Base-by-base conservation (phyloP, 2,888 invertebrate genomes). In the Leptinotarsa tumamoca region DNA sequence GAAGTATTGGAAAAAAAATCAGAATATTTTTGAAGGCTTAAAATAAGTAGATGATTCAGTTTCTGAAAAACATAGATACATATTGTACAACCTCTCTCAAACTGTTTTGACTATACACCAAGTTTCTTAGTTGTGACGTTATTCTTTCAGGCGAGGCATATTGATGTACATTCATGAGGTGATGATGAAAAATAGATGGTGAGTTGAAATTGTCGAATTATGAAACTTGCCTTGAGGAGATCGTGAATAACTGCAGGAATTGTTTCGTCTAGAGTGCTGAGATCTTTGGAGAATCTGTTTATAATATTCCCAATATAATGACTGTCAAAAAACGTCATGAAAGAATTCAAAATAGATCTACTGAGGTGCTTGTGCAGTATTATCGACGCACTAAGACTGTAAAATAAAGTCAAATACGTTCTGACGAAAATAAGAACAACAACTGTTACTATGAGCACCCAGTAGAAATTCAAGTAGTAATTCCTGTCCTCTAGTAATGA, bases 271-370 rank as follows among this genome's bases (percentile, higher is more conserved):
- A 91, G 87, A 27, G 90, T 89, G 0, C 95, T 94, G 94, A 95
- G 95, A 1, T 91, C 90, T n/a, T 91, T 89, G 17, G 92, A 92
- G 58, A 94, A 94, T 83, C 92, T 92, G 84, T 93, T 93, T 14
- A 84, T 68, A 21, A 84, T 82, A 71, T 84, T 84, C 1, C 84
- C 84, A 50, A 82, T 77, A 67, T 66, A 90, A 90, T 21, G 90
- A 27, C 72, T 77, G 58, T 84, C 84, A 73, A 84, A 84, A 68
- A 84, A 84, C 1, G 71, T 52, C 84, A 90, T 63, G 89, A 87
- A 33, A 92, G 93, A 79, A 92, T 92, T 5, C 92, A 89, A 0
- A 92, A 85, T 75, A 4, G 81, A 79, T 1, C 18, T 66, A 3
- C 79, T 56, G 91, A 67, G 94, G 94, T 85, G 95, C 94, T 15